These are phyloP conservation scores for Pempheris klunzingeri DNA, from an alignment of 2,797 vertebrate species.

Conservation along the genomic window DNA sequence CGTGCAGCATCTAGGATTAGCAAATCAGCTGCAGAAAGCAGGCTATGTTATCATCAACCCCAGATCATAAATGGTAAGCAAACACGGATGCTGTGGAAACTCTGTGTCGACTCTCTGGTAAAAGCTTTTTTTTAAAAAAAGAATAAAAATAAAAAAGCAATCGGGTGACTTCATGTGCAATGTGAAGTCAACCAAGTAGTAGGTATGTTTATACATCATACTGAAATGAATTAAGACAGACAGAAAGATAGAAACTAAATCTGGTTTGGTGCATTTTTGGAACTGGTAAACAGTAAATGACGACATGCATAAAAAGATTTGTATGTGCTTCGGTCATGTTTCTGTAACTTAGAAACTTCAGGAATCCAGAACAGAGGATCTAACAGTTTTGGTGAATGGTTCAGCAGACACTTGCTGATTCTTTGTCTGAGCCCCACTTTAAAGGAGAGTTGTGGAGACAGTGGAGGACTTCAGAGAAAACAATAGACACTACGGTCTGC, in stretches of 20 bases:
- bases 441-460: constrained; percentile 55
- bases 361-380: constrained; percentile 59
- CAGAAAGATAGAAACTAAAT: not conserved
- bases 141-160: not conserved
- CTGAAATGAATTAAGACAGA: not conserved
- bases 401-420: constrained; percentile 59
- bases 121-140: too few relatives aligned
- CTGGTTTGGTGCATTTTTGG: not conserved
- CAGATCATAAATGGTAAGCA: not conserved
- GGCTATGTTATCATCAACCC: not conserved
- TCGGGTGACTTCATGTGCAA: not conserved
- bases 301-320: not conserved
- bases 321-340: not conserved
- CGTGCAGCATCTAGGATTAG: not conserved
- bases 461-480: constrained; percentile 58
- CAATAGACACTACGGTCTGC: constrained; percentile 67
- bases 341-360: constrained; percentile 30
- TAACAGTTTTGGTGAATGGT: constrained; percentile 43
- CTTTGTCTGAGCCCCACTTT: constrained; percentile 70
- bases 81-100: not conserved
- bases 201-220: not conserved
- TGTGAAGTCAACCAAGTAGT: not conserved
- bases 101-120: not conserved
- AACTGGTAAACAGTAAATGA: not conserved
- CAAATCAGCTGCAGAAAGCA: not conserved